These are phyloP conservation scores for Dendrolimus pini DNA, from an alignment of 2,888 invertebrate genomes.

Conservation along the genomic window DNA sequence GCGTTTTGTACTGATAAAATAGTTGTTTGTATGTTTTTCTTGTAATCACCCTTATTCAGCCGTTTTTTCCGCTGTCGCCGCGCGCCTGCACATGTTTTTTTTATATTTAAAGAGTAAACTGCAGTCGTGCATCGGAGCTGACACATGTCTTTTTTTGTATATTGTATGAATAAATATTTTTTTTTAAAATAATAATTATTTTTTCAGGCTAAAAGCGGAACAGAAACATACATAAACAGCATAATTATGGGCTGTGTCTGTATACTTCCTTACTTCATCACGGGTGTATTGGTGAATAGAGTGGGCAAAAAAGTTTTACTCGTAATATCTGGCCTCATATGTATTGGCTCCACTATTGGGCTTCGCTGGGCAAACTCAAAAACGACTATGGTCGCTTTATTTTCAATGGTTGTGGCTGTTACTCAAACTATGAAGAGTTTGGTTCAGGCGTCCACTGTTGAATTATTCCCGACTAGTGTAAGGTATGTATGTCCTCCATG, in stretches of 20 bases:
- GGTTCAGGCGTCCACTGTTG: conserved; percentile 30
- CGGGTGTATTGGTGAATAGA: conserved; percentile 30
- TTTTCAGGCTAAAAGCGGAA: conserved; percentile 30
- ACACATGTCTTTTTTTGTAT: too few species aligned
- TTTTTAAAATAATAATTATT: too few species aligned
- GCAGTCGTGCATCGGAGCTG: too few species aligned
- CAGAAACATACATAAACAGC: conserved; percentile 39
- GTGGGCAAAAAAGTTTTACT: conserved; percentile 42
- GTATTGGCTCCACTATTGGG: conserved; percentile 25
- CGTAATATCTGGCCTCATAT: conserved; percentile 21
- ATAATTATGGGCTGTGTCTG: conserved; percentile 35
- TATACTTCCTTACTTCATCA: conserved; percentile 28
- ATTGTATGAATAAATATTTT: too few species aligned
- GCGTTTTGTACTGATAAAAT: too few species aligned
- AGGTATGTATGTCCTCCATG: conserved; percentile 24
- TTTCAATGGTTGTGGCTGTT: conserved; percentile 35
- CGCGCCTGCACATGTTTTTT: too few species aligned
- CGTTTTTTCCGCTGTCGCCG: too few species aligned
- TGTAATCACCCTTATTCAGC: too few species aligned
- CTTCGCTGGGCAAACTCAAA: conserved; percentile 39
- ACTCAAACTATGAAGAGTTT: conserved; percentile 37
- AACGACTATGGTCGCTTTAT: conserved; percentile 34
- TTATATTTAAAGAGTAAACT: too few species aligned
- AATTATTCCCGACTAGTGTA: conserved; percentile 41
- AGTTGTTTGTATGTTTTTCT: too few species aligned